phyloP scores from a whole-genome alignment of 2,113 vertebrate species.

The Pardalotus punctatus region DNA sequence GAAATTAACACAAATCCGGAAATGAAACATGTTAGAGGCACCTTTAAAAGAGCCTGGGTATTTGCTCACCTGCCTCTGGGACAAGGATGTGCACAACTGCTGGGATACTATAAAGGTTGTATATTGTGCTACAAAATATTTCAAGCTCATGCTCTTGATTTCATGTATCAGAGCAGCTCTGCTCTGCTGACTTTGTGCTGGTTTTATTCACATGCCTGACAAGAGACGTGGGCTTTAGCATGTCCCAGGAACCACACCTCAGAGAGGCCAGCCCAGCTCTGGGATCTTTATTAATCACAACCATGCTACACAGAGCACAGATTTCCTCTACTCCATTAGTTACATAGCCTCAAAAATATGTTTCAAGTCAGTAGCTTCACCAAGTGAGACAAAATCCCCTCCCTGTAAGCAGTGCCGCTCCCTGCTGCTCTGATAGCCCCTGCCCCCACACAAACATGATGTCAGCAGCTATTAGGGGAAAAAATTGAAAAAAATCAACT shows the following conservation, averaged over 20 bases:
- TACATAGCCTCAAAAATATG: constrained; percentile 40
- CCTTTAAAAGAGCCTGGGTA: not conserved
- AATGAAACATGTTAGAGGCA: not conserved
- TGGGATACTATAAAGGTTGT: too few relatives aligned
- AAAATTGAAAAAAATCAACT: not conserved
- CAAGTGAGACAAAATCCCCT: constrained; percentile 6
- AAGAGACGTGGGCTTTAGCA: not conserved
- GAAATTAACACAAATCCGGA: not conserved
- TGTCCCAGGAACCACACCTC: not conserved
- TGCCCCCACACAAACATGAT: not conserved
- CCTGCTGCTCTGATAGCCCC: constrained; percentile 8
- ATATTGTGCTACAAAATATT: not conserved
- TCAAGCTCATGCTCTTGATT: not conserved
- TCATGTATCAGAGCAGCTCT: not conserved
- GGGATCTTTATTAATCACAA: not conserved
- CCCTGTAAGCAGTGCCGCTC: not conserved
- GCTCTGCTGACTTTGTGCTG: not conserved
- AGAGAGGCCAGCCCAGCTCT: not conserved
- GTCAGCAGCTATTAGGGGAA: not conserved
- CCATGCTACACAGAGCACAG: not conserved
- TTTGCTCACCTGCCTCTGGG: not conserved
- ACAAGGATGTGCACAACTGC: not conserved
- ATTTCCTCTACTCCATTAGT: not conserved
- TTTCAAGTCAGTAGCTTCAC: constrained; percentile 1
- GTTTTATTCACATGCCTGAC: not conserved